Evolutionary conservation across 2,797 vertebrate genomes (phyloP).

Genomic region (Danio kyathit): DNA sequence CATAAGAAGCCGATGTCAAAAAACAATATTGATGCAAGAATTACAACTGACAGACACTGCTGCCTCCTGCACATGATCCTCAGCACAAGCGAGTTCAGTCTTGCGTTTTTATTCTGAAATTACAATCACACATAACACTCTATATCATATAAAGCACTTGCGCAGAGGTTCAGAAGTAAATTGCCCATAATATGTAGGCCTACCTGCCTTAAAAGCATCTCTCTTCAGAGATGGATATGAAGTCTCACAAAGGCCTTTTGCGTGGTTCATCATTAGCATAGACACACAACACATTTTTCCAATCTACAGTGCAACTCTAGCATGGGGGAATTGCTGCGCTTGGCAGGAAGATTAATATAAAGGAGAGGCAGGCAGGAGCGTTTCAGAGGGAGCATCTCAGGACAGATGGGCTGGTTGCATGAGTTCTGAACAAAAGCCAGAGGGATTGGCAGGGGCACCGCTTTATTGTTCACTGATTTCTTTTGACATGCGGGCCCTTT

Average conservation of each 20-base stretch:
- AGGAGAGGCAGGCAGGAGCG: slow-evolving; percentile 56
- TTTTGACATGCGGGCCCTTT: slow-evolving; percentile 55
- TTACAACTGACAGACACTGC: slow-evolving; percentile 7
- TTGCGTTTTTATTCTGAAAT: slow-evolving; percentile 30
- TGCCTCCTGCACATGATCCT: slow-evolving; percentile 11
- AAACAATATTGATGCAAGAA: slow-evolving; percentile 26
- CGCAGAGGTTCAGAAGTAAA: slow-evolving; percentile 15
- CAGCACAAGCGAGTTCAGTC: neutral
- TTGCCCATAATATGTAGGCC: slow-evolving; percentile 26
- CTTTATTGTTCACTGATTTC: slow-evolving; percentile 61
- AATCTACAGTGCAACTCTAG: slow-evolving; percentile 59
- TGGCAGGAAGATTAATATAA: slow-evolving; percentile 62
- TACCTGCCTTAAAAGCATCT: slow-evolving; percentile 42
- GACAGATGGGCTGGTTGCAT: slow-evolving; percentile 65
- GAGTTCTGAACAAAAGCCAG: slow-evolving; percentile 63
- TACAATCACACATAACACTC: neutral
- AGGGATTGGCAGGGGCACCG: slow-evolving; percentile 58
- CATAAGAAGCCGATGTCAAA: slow-evolving; percentile 23
- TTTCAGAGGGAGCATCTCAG: slow-evolving; percentile 57
- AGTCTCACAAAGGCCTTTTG: slow-evolving; percentile 45
- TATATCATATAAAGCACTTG: slow-evolving; percentile 9
- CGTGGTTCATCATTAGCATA: slow-evolving; percentile 56
- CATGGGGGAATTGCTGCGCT: slow-evolving; percentile 54
- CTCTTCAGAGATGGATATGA: slow-evolving; percentile 47
- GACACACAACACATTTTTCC: slow-evolving; percentile 58